Evolutionary conservation across 2,113 vertebrate species (phyloP).

Genomic region (Tychaedon coryphoeus): DNA sequence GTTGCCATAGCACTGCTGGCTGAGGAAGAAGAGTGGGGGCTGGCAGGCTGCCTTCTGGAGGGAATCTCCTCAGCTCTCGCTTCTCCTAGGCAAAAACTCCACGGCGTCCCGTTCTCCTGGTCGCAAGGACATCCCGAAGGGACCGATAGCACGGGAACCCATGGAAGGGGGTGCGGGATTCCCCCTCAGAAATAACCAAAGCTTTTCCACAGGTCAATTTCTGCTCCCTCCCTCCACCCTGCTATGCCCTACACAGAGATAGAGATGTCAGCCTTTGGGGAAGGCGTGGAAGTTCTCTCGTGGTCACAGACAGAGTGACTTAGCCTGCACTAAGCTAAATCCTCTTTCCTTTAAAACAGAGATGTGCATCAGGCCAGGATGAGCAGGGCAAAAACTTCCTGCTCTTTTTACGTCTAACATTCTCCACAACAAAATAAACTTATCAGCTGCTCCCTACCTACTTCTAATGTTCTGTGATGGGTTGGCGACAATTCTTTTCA

Average conservation of each 20-base stretch:
- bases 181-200: neutral
- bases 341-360: neutral
- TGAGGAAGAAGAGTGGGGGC: constrained; percentile 4
- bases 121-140: neutral
- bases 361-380: neutral
- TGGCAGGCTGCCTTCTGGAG: constrained; percentile 12
- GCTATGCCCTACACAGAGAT: neutral
- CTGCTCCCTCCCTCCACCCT: neutral
- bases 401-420: neutral
- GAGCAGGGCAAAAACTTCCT: neutral
- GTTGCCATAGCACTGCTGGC: constrained; percentile 66
- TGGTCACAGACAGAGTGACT: neutral
- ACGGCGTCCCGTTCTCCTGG: neutral
- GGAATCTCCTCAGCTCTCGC: constrained; percentile 30
- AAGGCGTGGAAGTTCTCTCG: neutral
- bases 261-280: neutral
- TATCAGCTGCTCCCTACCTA: neutral
- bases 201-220: neutral
- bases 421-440: neutral
- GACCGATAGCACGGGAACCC: neutral
- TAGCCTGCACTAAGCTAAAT: neutral
- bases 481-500: neutral
- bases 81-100: constrained; percentile 14
- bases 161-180: neutral
- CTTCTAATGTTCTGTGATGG: neutral